Evolutionary conservation across 2,797 vertebrate genomes (phyloP), one percentile per base, ranked within the genome.

Genomic region (Sitta carolinensis): DNA sequence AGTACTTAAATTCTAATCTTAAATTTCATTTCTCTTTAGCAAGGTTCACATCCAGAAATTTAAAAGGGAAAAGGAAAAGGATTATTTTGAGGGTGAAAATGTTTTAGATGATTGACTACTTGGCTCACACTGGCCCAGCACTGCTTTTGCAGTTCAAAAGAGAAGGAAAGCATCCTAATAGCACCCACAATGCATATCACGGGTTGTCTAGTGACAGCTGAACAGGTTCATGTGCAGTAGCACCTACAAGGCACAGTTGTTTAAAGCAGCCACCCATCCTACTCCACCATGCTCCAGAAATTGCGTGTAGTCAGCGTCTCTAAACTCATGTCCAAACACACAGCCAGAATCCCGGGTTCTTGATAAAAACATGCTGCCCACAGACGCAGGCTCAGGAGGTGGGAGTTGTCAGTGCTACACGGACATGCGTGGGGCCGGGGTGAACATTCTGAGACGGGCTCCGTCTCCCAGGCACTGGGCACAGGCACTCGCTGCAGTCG

Each of bases 311-410:
- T 26, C 57, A 25, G 7, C 0, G 0, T 21, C 63, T 50, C 63
- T 45, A 42, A 57, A 61, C 14, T 25, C 42, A 10, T 4, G 2
- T 17, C 13, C 21, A 21, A 58, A 68, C 0, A 36, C 11, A 26
- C 16, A 45, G 15, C 4, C 2, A 2, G 40, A 61, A 43, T 13
- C 21, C 34, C 14, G 15, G 3, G 10, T 25, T 64, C 30, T 16
- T 14, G 21, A 6, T 10, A 17, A 54, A 58, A 50, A 26, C 9
- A 3, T 3, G 43, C 14, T 77, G 22, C 42, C 13, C 29, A 11
- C 9, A 54, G 6, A 14, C 3, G 12, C 4, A 13, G 8, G 11
- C 0, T 15, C 34, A 27, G 7, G 23, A 36, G 7, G 3, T 2
- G n/a, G 59, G 14, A 29, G 48, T 2, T 21, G 17, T 15, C 70